Base-by-base conservation (phyloP, 2,888 invertebrate genomes). In the Cacoxenus indagator region DNA sequence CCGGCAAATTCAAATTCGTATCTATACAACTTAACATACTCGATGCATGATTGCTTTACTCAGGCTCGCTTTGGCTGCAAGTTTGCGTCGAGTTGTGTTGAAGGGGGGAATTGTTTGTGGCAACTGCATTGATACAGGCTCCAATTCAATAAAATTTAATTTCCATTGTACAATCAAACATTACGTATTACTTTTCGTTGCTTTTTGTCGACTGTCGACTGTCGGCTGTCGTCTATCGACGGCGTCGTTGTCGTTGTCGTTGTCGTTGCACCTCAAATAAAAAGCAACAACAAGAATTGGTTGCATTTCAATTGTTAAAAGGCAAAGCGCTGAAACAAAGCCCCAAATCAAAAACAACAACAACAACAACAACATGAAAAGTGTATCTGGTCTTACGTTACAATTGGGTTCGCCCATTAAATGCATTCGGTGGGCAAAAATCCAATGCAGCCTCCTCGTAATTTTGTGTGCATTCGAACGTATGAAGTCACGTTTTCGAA, bases 361-460 rank as follows among this genome's bases (percentile, higher is more conserved):
- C n/a, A 17, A 48, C 5, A 48, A 4, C 14, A 48, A 48, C 1
- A 51, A 27, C 24, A 55, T n/a, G n/a, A 55, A 26, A 55, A 27
- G 11, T 55, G 19, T 17, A 46, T n/a, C 5, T n/a, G n/a, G 6
- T 27, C 59, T 31, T 59, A 37, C 59, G 24, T 62, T 62, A 73
- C 75, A 73, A 78, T 78, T 74, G 78, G 67, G 68, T 68, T 70
- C 69, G 76, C 76, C 83, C 83, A 82, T 81, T 79, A 82, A 78
- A 78, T 78, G 82, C 78, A 79, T 81, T 79, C 22, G 19, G 43
- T n/a, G 61, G 17, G 31, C 45, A 27, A 8, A 45, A 62, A 62
- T 45, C 61, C 45, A 62, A 62, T n/a, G 45, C n/a, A 59, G 19
- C 59, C 29, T 31, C 59, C 19, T 31, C 37, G 59, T 59, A 31